These are phyloP conservation scores for Periplaneta americana DNA, from an alignment of 1,140 invertebrate species.

Conservation along the genomic window DNA sequence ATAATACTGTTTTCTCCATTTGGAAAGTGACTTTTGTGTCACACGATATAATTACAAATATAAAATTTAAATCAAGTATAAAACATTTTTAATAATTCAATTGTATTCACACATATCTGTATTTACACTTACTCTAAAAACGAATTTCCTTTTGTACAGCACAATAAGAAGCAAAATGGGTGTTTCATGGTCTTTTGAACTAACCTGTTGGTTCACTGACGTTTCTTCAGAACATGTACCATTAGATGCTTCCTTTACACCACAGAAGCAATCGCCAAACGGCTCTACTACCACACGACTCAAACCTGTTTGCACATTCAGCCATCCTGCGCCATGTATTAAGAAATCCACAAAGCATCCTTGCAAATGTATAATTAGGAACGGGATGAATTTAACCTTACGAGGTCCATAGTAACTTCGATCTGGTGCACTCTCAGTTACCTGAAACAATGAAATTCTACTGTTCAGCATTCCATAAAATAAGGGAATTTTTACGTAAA, in stretches of 20 bases:
- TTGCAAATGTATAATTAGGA: slow-evolving; percentile 34
- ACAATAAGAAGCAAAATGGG: no score
- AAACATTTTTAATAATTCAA: no score
- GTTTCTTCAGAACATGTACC: not conserved
- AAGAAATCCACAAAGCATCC: slow-evolving; percentile 35
- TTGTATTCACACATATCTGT: no score
- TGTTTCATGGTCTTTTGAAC: no score
- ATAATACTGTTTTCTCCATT: no score
- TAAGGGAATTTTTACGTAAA: not conserved
- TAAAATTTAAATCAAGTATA: no score
- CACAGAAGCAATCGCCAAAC: slow-evolving; percentile 33
- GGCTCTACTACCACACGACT: slow-evolving; percentile 31
- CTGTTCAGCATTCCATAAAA: not conserved
- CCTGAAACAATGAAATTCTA: no score
- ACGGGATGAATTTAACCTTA: slow-evolving; percentile 35
- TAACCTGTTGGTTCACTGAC: not conserved
- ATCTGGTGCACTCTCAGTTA: slow-evolving; percentile 28
- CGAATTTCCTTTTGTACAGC: no score
- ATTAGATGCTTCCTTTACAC: slow-evolving; percentile 13
- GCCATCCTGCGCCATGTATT: slow-evolving; percentile 33
- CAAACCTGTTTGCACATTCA: slow-evolving; percentile 40
- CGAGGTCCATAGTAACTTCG: slow-evolving; percentile 31
- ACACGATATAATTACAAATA: no score
- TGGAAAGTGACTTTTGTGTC: no score
- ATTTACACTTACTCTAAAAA: no score